These are phyloP conservation scores for Isotomurus palustris DNA, from an alignment of 2,888 invertebrate genomes.

Conservation along the genomic window DNA sequence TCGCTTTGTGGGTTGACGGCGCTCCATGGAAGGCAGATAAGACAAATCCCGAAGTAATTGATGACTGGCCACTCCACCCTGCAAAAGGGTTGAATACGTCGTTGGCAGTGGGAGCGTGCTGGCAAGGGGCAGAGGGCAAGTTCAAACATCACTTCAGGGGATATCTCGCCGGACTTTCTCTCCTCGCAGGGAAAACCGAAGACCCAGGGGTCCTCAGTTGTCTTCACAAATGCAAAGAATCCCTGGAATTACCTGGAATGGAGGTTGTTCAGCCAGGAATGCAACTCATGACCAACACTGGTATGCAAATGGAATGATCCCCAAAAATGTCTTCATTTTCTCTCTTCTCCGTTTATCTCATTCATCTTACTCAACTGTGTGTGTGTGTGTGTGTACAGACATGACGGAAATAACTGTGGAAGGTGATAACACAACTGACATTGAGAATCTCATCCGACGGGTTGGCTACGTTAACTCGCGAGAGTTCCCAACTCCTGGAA, in stretches of 20 bases:
- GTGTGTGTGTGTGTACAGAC: too few species aligned
- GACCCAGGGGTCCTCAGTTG: slow-evolving; percentile 69
- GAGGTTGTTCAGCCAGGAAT: slow-evolving; percentile 72
- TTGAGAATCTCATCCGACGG: slow-evolving; percentile 77
- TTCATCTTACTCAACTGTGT: not conserved
- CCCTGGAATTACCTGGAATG: slow-evolving; percentile 69
- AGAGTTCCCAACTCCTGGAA: slow-evolving; percentile 89
- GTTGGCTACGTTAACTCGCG: slow-evolving; percentile 77
- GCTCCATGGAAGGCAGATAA: slow-evolving; percentile 63
- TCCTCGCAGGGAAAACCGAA: slow-evolving; percentile 69
- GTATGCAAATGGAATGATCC: slow-evolving; percentile 44
- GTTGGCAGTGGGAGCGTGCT: slow-evolving; percentile 92
- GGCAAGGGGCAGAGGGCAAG: slow-evolving; percentile 89
- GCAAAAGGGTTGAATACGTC: slow-evolving; percentile 91
- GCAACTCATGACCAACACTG: slow-evolving; percentile 65
- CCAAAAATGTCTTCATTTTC: not conserved
- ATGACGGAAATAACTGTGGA: slow-evolving; percentile 85
- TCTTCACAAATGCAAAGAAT: slow-evolving; percentile 76
- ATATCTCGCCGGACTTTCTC: slow-evolving; percentile 80
- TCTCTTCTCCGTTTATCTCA: not conserved
- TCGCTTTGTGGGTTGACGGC: slow-evolving; percentile 84
- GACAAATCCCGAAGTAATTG: slow-evolving; percentile 92
- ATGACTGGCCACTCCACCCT: slow-evolving; percentile 98
- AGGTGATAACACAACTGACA: slow-evolving; percentile 82
- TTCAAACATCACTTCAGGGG: slow-evolving; percentile 87